Evolutionary conservation across 2,888 invertebrate species (phyloP).

Genomic region (Ceraclea dissimilis): DNA sequence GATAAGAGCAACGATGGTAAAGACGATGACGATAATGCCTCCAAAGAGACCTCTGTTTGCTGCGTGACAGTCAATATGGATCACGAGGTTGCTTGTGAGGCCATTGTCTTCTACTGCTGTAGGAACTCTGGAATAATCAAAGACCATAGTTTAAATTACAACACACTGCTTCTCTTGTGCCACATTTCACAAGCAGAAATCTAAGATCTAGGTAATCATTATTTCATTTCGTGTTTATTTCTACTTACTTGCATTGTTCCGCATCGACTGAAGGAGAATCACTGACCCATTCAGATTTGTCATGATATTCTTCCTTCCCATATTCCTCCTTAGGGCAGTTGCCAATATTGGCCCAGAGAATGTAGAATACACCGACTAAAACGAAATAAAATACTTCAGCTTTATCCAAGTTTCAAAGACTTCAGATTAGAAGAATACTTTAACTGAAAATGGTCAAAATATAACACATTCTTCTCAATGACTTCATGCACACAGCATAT

Average conservation of each 20-base stretch:
- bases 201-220: no score
- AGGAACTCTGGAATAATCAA: slow-evolving; percentile 34
- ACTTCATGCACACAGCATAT: no score
- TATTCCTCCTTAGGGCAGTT: slow-evolving; percentile 44
- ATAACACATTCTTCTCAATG: no score
- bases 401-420: no score
- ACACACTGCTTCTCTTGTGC: no score
- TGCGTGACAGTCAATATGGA: slow-evolving; percentile 68
- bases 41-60: slow-evolving; percentile 68
- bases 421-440: no score
- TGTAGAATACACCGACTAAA: slow-evolving; percentile 62
- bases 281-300: slow-evolving; percentile 16
- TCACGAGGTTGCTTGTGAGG: slow-evolving; percentile 50
- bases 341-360: slow-evolving; percentile 69
- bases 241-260: slow-evolving; percentile 34
- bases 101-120: slow-evolving; percentile 44
- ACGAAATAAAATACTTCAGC: slow-evolving; percentile 21
- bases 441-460: no score
- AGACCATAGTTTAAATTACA: no score
- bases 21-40: slow-evolving; percentile 54
- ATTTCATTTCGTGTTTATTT: no score
- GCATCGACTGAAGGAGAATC: slow-evolving; percentile 11
- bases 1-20: slow-evolving; percentile 52
- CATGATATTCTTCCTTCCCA: slow-evolving; percentile 31
- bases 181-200: no score